Conservation (phyloP, 1,140 invertebrate species). For the Tetragonula clypearis region DNA sequence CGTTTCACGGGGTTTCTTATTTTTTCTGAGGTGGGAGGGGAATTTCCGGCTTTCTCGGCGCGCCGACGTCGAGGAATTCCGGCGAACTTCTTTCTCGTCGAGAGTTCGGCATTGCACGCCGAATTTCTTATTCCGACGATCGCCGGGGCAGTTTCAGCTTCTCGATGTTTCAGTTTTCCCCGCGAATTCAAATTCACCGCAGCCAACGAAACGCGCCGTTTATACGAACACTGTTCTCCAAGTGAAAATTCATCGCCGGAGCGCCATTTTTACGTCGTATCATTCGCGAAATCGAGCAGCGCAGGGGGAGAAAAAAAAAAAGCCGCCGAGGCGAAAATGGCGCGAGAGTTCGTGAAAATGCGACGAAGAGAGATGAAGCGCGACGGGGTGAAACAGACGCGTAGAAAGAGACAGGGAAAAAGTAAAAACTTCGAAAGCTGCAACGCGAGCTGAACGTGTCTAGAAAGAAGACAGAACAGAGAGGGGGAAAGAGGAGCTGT, state of each 20-base stretch:
- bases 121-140: slow-evolving; percentile 25
- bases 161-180: not conserved
- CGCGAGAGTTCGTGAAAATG: too few species aligned
- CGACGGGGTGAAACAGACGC: not conserved
- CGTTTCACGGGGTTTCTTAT: not conserved
- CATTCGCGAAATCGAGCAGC: slow-evolving; percentile 16
- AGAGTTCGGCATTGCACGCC: not conserved
- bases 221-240: not conserved
- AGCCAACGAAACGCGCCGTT: not conserved
- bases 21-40: not conserved
- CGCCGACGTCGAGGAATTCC: not conserved
- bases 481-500: not conserved
- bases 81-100: not conserved
- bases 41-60: not conserved
- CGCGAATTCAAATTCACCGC: slow-evolving; percentile 40
- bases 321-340: not conserved
- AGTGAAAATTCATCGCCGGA: slow-evolving; percentile 9
- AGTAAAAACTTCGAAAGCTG: slow-evolving; percentile 48
- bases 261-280: slow-evolving; percentile 44
- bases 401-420: not conserved
- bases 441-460: slow-evolving; percentile 49
- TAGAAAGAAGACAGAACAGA: slow-evolving; percentile 38
- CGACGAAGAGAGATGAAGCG: not conserved
- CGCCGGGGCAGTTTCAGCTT: not conserved
- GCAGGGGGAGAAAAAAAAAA: not conserved